These are phyloP conservation scores for Deilephila porcellus DNA, from an alignment of 2,888 invertebrate species.

Conservation along the genomic window DNA sequence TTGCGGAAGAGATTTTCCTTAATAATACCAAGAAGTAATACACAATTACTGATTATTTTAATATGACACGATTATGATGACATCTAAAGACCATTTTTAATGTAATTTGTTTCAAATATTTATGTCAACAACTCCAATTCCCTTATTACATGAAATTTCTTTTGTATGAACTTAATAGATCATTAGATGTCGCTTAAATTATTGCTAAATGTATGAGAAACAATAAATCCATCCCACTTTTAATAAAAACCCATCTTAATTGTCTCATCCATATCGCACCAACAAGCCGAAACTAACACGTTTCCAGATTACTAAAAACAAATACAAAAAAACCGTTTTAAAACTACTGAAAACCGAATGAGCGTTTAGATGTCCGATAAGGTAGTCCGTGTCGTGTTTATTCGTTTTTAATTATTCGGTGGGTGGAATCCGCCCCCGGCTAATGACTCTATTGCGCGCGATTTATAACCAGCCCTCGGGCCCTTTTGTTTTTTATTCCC, in stretches of 20 bases:
- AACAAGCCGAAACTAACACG: not conserved
- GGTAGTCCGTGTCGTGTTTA: slow-evolving; percentile 81
- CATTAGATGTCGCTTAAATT: too few species aligned
- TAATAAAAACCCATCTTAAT: not conserved
- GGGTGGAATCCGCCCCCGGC: slow-evolving; percentile 74
- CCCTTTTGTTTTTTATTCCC: slow-evolving; percentile 71
- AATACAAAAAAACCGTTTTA: slow-evolving; percentile 3
- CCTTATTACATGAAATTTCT: too few species aligned
- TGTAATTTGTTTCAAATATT: too few species aligned
- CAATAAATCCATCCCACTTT: not conserved
- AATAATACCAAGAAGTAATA: not conserved
- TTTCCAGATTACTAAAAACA: not conserved
- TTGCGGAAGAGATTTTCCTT: not conserved
- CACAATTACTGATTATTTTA: too few species aligned
- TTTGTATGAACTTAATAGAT: too few species aligned
- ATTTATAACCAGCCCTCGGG: slow-evolving; percentile 70
- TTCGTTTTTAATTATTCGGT: slow-evolving; percentile 84
- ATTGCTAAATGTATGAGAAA: not conserved
- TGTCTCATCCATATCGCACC: not conserved
- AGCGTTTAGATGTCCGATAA: slow-evolving; percentile 74
- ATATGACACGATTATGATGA: too few species aligned
- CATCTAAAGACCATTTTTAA: too few species aligned
- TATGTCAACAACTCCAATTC: too few species aligned
- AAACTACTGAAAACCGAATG: slow-evolving; percentile 42
- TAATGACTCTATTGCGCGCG: slow-evolving; percentile 81